Conservation (phyloP, 2,113 vertebrate genomes). For the Panthera uncia region DNA sequence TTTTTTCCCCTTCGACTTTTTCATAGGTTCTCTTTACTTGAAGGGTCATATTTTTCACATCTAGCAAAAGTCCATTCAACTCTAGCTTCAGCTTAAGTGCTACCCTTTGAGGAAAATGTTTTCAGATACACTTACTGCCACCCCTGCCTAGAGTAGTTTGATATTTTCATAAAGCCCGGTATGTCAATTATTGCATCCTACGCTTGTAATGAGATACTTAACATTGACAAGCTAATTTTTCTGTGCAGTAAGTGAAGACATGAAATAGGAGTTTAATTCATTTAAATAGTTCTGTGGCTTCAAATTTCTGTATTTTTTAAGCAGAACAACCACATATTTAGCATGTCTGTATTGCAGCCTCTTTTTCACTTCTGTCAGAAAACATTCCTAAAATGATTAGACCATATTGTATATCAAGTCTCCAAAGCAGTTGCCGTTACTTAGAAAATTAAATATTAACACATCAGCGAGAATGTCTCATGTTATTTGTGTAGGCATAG, state of each 20-base stretch:
- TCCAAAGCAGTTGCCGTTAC: not conserved
- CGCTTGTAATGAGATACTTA: not conserved
- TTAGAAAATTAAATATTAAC: constrained; percentile 24
- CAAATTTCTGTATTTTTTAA: not conserved
- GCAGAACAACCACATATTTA: not conserved
- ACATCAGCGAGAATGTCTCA: not conserved
- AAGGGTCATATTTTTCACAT: not conserved
- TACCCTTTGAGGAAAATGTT: not conserved
- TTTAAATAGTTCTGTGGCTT: not conserved
- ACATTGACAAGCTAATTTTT: not conserved
- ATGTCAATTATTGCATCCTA: not conserved
- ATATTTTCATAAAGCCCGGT: not conserved
- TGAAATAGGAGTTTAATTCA: not conserved
- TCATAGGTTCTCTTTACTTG: not conserved
- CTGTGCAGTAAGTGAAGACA: not conserved
- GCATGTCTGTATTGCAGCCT: not conserved
- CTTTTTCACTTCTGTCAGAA: not conserved
- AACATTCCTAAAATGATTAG: not conserved
- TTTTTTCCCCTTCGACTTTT: not conserved
- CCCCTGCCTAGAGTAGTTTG: not conserved
- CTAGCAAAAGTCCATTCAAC: not conserved
- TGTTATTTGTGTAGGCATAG: not conserved
- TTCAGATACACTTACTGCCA: not conserved
- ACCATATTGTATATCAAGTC: not conserved
- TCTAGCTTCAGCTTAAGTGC: not conserved